Percentiles rank a stretch among this genome's conserved stretches.
Evolutionary conservation across 2,113 vertebrate genomes (phyloP).

Genomic region (Cyanoramphus novaezelandiae): DNA sequence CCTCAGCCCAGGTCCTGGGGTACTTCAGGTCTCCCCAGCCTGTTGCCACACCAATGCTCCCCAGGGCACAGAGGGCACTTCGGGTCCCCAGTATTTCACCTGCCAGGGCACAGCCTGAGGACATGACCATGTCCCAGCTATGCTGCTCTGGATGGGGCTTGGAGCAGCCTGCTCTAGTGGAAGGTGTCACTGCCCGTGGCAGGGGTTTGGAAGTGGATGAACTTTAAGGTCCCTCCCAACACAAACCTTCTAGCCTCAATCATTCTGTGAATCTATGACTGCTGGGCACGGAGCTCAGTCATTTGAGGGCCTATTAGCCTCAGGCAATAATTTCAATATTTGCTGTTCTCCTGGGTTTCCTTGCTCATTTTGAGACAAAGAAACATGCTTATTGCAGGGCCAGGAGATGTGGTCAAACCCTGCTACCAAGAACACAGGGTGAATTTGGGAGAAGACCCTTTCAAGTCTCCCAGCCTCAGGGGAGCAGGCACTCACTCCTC

Average conservation of each 20-base stretch:
- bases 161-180: background rate
- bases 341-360: background rate
- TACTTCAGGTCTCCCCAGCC: background rate
- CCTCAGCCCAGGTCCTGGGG: background rate
- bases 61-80: background rate
- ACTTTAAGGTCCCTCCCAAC: background rate
- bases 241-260: background rate
- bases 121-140: background rate
- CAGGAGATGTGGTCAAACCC: background rate
- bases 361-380: background rate
- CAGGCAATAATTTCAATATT: background rate
- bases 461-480: too few species aligned
- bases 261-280: background rate
- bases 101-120: background rate
- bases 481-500: background rate
- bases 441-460: background rate
- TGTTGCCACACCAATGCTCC: too few species aligned
- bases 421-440: background rate
- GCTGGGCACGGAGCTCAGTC: background rate
- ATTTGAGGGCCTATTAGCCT: background rate
- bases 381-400: background rate
- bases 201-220: background rate
- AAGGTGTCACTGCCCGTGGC: background rate
- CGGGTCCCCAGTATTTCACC: background rate
- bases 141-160: rapidly evolving